Evolutionary conservation across 2,888 invertebrate genomes (phyloP), one percentile per base, ranked within the genome.

Genomic region (Pristionchus arcanus): DNA sequence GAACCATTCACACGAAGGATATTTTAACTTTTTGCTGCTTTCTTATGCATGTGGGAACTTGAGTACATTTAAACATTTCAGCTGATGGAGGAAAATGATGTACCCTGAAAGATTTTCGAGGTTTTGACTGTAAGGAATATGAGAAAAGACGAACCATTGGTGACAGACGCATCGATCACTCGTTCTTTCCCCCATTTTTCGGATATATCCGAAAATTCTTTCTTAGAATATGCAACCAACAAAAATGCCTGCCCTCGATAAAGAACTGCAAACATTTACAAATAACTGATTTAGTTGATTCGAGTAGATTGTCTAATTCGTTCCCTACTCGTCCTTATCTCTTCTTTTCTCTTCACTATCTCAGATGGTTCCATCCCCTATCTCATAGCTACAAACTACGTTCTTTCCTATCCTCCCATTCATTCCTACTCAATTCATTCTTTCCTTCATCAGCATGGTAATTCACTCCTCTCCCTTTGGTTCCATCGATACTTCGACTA

Each of bases 401-500:
- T 21, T 81, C 19, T 42, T 53, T 49, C 81, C 49, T 49, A 1
- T 53, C 81, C 63, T 63, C 63, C 71, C 71, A 31, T 71, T 21
- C 71, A 71, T 71, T 34, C 71, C 2, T 21, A 19, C 31, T 71
- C 71, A 71, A 34, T 71, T 71, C 71, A 71, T 34, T 71, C 71
- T 63, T 21, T n/a, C 25, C 25, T 63, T n/a, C 63, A 25, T 74
- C 49, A 81, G 28, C 9, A 81, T 81, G 81, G 49, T 53, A 11
- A 81, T 68, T 16, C 66, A 68, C 49, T 87, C 68, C 16, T 89
- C 89, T 59, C 81, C 89, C 37, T 89, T 42, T 28, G 89, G 89
- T 34, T 21, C 37, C n/a, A 59, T 77, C n/a, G 37, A 49, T n/a
- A 37, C 66, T 25, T 63, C 89, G 13, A 83, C 81, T 83, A 28